These are phyloP conservation scores for Sphenopsis melanotis DNA, from an alignment of 2,797 vertebrate species.

Conservation along the genomic window DNA sequence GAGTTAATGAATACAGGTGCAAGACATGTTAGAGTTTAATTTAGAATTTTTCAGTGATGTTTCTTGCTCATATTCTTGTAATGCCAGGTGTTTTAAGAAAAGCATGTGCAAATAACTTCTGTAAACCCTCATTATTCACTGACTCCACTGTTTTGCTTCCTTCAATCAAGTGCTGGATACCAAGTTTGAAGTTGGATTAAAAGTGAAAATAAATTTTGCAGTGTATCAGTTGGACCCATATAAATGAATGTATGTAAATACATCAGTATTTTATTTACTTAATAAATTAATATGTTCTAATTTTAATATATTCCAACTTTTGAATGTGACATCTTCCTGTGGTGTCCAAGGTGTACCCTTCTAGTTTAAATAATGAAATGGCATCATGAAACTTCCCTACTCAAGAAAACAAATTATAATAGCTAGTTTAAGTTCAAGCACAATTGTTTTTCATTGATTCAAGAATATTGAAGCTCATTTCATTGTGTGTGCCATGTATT, in stretches of 20 bases:
- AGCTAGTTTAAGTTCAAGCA: not conserved
- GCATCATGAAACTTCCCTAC: not conserved
- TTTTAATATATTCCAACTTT: not conserved
- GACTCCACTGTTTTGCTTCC: not conserved
- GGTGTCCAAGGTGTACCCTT: not conserved
- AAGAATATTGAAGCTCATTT: not conserved
- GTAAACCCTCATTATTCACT: not conserved
- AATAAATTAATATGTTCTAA: not conserved
- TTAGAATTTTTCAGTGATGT: not conserved
- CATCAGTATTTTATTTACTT: not conserved
- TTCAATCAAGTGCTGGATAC: not conserved
- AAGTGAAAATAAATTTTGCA: not conserved
- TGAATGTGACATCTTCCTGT: not conserved
- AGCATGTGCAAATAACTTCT: not conserved
- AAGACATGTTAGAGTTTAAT: not conserved
- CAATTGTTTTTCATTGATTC: not conserved
- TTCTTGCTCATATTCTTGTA: not conserved
- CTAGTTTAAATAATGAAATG: not conserved
- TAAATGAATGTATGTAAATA: not conserved
- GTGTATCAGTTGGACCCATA: not conserved
- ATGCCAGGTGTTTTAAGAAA: not conserved
- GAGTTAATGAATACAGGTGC: not conserved
- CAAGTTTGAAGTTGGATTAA: not conserved
- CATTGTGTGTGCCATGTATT: not conserved
- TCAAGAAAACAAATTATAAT: not conserved